Base-by-base conservation (phyloP, 2,888 invertebrate genomes). In the Tridacna gigas region DNA sequence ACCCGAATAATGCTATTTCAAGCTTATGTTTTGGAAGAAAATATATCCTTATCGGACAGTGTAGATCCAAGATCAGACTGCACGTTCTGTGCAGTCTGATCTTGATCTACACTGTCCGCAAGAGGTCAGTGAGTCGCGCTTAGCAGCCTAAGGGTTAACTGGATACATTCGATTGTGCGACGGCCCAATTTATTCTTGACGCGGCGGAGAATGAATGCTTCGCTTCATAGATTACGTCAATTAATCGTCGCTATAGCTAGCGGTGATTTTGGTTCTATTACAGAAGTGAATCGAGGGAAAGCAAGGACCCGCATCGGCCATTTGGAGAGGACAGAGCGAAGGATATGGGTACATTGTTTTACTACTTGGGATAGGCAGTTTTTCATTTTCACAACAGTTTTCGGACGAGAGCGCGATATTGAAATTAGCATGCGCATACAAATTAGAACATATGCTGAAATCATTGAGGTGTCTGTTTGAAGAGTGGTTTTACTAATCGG, bases 311-410 rank as follows among this genome's bases (percentile, higher is more conserved):
- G 78, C 78, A 78, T 78, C 60, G 22, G 45, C 48, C 18, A 11
- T 56, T 56, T 45, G 78, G 56, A 60, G 69, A 78, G 63, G 56
- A 61, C 71, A 22, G 45, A 51, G 71, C 18, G 74, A 47, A 80
- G 74, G 74, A 87, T 87, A 87, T 80, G 86, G 86, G 86, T 79
- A 87, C 86, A 87, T 87, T 87, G 86, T 87, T 76, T 84, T 78
- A 75, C 63, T 73, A 74, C 74, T 61, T 20, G 37, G 66, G 69
- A 60, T 48, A 67, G 51, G 79, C 66, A 69, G 60, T 78, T 48
- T 71, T 26, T 71, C 71, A 71, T 71, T 71, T 26, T 71, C 77
- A 63, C 47, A 71, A 51, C 71, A 25, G 26, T 22, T 26, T 73
- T 51, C 77, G 51, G 63, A 80, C 75, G 80, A 79, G 60, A 74